Evolutionary conservation across 2,113 vertebrate species (phyloP).

Genomic region (Phalacrocorax aristotelis): DNA sequence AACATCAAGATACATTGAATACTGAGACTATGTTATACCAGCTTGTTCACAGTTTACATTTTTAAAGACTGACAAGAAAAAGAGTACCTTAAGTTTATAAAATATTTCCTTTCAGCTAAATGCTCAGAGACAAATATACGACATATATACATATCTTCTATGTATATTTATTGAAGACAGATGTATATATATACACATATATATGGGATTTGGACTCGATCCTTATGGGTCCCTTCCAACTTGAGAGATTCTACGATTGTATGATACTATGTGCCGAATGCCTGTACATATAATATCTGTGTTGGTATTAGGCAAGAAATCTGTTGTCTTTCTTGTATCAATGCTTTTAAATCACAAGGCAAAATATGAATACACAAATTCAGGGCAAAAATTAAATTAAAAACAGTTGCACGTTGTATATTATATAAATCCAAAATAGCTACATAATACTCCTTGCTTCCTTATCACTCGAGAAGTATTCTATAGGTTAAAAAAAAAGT

Average conservation of each 20-base stretch:
- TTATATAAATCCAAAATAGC: not conserved
- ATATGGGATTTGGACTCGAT: not conserved
- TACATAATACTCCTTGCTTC: not conserved
- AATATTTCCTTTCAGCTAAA: not conserved
- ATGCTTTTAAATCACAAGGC: not conserved
- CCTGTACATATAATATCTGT: not conserved
- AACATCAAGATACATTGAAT: not conserved
- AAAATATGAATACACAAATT: not conserved
- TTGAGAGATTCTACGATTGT: not conserved
- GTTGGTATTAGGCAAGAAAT: not conserved
- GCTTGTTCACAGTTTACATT: not conserved
- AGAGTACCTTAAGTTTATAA: not conserved
- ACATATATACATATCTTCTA: not conserved
- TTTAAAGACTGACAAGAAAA: not conserved
- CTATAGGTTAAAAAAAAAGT: not conserved
- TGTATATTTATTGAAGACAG: not conserved
- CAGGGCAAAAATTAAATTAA: not conserved
- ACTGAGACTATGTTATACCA: not conserved
- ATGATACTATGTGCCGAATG: not conserved
- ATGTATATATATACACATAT: not conserved
- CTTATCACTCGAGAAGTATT: not conserved
- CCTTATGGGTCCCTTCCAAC: not conserved
- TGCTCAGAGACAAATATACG: not conserved
- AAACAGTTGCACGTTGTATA: not conserved
- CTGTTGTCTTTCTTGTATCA: not conserved